Conservation (phyloP, 2,797 vertebrate species). For the Thunnus albacares region DNA sequence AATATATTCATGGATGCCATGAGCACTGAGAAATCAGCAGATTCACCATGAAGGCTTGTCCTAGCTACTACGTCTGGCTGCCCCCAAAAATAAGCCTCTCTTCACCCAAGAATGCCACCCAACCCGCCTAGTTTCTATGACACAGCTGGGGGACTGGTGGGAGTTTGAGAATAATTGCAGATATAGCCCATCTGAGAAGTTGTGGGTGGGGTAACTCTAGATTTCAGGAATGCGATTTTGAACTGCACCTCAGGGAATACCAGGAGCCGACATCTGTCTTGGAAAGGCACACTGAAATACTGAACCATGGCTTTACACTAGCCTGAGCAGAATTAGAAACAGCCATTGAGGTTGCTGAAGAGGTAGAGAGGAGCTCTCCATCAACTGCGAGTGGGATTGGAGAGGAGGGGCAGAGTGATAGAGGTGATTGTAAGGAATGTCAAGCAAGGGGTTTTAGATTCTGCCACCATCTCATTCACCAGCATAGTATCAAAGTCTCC, state of each 20-base stretch:
- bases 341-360: slow-evolving; percentile 36
- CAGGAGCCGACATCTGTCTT: slow-evolving; percentile 61
- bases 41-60: slow-evolving; percentile 2
- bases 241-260: slow-evolving; percentile 64
- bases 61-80: slow-evolving; percentile 9
- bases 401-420: slow-evolving; percentile 52
- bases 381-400: slow-evolving; percentile 55
- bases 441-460: slow-evolving; percentile 53
- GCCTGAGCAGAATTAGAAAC: slow-evolving; percentile 75
- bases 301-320: slow-evolving; percentile 49
- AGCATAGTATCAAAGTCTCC: slow-evolving; percentile 35
- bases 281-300: slow-evolving; percentile 53
- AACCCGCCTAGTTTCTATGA: slow-evolving; percentile 10
- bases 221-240: slow-evolving; percentile 66
- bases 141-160: slow-evolving; percentile 29
- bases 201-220: slow-evolving; percentile 21
- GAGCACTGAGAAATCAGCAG: slow-evolving; percentile 27
- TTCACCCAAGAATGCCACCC: neutral
- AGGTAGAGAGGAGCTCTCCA: slow-evolving; percentile 58
- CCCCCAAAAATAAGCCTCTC: slow-evolving; percentile 17
- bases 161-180: slow-evolving; percentile 38
- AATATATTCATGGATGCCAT: slow-evolving; percentile 8
- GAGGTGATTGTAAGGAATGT: slow-evolving; percentile 62
- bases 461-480: slow-evolving; percentile 41
- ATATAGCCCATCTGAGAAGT: slow-evolving; percentile 35